These are phyloP conservation scores for Drepana falcataria DNA, from an alignment of 2,888 invertebrate species.

Conservation along the genomic window DNA sequence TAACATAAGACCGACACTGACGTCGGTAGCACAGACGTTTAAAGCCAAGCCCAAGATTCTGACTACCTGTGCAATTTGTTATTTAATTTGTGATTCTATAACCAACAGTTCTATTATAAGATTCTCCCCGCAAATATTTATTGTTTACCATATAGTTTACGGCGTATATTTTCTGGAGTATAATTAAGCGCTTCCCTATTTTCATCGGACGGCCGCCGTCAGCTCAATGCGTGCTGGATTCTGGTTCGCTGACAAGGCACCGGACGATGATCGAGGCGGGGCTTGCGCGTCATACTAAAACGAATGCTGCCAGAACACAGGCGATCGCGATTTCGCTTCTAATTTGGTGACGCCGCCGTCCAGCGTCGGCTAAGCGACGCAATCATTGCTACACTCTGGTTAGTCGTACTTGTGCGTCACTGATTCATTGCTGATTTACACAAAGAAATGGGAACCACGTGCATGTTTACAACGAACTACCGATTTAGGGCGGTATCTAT, in stretches of 20 bases:
- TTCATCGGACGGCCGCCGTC: slow-evolving; percentile 34
- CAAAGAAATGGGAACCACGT: slow-evolving; percentile 26
- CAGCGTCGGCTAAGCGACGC: slow-evolving; percentile 31
- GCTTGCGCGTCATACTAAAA: slow-evolving; percentile 53
- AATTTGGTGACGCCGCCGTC: slow-evolving; percentile 68
- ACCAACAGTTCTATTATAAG: not conserved
- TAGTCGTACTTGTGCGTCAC: slow-evolving; percentile 31
- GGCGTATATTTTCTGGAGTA: slow-evolving; percentile 29
- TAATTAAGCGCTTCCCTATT: slow-evolving; percentile 43
- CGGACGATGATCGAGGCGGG: slow-evolving; percentile 50
- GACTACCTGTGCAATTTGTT: not conserved
- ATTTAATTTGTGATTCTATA: not conserved
- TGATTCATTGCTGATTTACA: slow-evolving; percentile 13
- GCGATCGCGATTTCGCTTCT: slow-evolving; percentile 53
- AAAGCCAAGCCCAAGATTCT: no score
- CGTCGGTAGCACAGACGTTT: no score
- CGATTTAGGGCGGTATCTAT: slow-evolving; percentile 17
- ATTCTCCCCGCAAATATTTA: slow-evolving; percentile 3
- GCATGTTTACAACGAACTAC: slow-evolving; percentile 29
- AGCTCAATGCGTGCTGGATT: slow-evolving; percentile 25
- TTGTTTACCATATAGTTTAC: slow-evolving; percentile 27
- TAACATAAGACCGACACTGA: no score
- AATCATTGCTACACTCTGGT: slow-evolving; percentile 36
- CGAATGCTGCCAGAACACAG: slow-evolving; percentile 36
- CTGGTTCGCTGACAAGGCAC: slow-evolving; percentile 43